Evolutionary conservation across 2,797 vertebrate genomes (phyloP), one percentile per base, ranked within the genome.

Genomic region (Notolepis coatsorum): DNA sequence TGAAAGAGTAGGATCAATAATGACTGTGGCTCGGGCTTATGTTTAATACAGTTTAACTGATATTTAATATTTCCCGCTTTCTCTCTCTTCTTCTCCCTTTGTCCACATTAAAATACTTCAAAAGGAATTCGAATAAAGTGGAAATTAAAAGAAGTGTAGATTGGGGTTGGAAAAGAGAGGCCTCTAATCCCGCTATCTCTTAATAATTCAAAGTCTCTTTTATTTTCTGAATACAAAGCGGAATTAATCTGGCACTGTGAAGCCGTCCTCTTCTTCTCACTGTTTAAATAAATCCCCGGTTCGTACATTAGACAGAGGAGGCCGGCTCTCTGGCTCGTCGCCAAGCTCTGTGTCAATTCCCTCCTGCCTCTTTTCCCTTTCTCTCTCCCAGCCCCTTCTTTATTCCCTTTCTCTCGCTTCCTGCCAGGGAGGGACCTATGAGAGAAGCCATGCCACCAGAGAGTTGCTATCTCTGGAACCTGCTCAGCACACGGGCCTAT

Each of bases 51-150:
- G 93, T 95, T 95, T 95, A 97, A 98, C 95, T 95, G 95, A 98
- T 99, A 98, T 98, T 98, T 96, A 98, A 97, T 98, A 98, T 97
- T 95, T 97, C 94, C 94, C 92, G 94, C 95, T 94, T 96, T 97
- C 93, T 94, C 93, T 94, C 95, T 95, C 94, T 95, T 95, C 93
- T 92, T 96, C 95, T 96, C 88, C 94, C 89, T 97, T 98, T 98
- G 96, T 98, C 94, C 95, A 94, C 90, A 92, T 93, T 95, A 94
- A 96, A 98, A 96, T 94, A 97, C 97, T 97, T 98, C 96, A 98
- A 98, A 98, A 98, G 96, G 96, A 98, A 97, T 97, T 97, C 95
- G 96, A 98, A 99, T 99, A 96, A 98, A 98, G 96, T 96, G 93
- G 94, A 98, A 98, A 98, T 99, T 98, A 98, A 98, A 96, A 96